A percentile compares a stretch with the other conserved stretches of the same genome.
phyloP scores from a whole-genome alignment of 2,797 vertebrate species.

The Syncerus caffer region DNA sequence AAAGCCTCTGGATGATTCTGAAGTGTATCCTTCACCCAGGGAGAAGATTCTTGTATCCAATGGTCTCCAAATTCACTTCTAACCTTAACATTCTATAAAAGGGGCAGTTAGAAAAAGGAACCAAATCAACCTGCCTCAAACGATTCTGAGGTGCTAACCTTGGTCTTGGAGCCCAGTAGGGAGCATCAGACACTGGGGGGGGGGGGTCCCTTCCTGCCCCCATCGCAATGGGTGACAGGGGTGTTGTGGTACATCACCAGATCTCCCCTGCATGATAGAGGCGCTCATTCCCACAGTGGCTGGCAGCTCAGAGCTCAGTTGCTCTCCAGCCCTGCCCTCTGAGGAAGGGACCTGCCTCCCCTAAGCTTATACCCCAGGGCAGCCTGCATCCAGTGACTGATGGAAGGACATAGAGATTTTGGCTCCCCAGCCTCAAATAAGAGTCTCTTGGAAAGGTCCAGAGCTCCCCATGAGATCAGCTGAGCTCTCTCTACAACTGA shows the following conservation, averaged over 20 bases:
- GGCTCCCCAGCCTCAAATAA: background rate
- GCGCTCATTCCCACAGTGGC: background rate
- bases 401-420: background rate
- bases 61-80: background rate
- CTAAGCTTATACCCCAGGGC: background rate
- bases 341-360: background rate
- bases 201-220: background rate
- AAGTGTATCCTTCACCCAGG: background rate
- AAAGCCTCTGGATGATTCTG: background rate
- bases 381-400: background rate
- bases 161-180: background rate
- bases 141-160: background rate
- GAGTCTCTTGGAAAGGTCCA: background rate
- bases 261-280: background rate
- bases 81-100: background rate
- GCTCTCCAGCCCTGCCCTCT: background rate
- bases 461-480: background rate
- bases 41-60: background rate
- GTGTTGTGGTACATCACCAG: background rate
- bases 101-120: background rate
- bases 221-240: fast-evolving
- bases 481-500: background rate
- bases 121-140: background rate
- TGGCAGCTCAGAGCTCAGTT: background rate
- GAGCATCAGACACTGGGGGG: background rate